Conservation (phyloP, 2,113 vertebrate genomes). For the Chamaea fasciata region DNA sequence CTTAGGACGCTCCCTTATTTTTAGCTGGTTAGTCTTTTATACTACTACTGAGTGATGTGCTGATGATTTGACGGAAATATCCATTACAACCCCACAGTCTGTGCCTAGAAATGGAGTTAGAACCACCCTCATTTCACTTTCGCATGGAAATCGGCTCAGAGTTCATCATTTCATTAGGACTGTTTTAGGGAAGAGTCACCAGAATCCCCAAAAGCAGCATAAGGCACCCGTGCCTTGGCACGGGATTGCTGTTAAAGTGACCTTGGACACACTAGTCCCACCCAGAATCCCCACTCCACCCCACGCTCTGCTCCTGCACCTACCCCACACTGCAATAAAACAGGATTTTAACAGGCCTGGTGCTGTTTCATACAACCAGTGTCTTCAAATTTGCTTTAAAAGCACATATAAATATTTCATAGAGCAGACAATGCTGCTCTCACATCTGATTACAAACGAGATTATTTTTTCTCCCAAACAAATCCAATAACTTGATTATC, state of each 20-base stretch:
- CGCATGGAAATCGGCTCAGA: neutral
- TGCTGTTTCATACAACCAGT: neutral
- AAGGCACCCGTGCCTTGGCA: neutral
- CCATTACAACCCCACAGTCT: neutral
- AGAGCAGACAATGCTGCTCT: neutral
- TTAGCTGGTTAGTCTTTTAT: neutral
- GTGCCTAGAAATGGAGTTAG: neutral
- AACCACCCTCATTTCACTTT: neutral
- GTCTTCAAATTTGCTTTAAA: slow-evolving; percentile 31
- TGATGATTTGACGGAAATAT: neutral
- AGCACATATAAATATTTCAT: slow-evolving; percentile 38
- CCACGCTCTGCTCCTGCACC: neutral
- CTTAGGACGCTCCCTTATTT: neutral
- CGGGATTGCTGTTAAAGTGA: neutral
- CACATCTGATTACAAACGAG: neutral
- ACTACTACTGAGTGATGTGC: accelerated
- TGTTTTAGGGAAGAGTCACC: neutral
- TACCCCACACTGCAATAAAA: neutral
- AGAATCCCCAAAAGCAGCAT: neutral
- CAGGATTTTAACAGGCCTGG: neutral
- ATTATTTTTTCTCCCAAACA: slow-evolving; percentile 1
- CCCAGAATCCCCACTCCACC: neutral
- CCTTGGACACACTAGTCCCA: too few relatives aligned
- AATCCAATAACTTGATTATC: slow-evolving; percentile 34
- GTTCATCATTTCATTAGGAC: neutral